A percentile compares a stretch with the other conserved stretches of the same genome.
These are phyloP conservation scores for Caenorhabditis inopinata DNA, from an alignment of 1,140 invertebrate species.

Conservation along the genomic window DNA sequence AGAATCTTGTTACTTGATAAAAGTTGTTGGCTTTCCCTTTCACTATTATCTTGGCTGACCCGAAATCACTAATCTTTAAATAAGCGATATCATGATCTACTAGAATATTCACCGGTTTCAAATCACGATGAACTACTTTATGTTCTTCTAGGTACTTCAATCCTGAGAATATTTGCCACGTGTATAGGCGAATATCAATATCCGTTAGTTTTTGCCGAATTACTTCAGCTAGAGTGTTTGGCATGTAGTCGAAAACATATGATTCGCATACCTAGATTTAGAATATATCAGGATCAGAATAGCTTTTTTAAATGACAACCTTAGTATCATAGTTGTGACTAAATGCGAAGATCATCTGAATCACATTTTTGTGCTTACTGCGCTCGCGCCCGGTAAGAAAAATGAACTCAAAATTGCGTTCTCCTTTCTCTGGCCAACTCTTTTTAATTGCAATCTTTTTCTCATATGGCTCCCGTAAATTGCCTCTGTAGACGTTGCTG, in stretches of 20 bases:
- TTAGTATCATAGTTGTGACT: conserved; percentile 36
- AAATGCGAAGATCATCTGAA: conserved; percentile 56
- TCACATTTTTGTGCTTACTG: conserved; percentile 53
- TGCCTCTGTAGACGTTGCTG: conserved; percentile 52
- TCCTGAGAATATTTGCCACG: conserved; percentile 57
- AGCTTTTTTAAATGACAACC: conserved; percentile 39
- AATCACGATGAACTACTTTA: conserved; percentile 54
- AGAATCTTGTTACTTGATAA: conserved; percentile 57
- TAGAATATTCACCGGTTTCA: conserved; percentile 58
- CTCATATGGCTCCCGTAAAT: background rate
- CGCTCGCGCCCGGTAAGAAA: conserved; percentile 40
- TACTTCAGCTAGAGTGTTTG: conserved; percentile 40
- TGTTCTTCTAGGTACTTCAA: conserved; percentile 48
- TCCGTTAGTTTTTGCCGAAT: conserved; percentile 37
- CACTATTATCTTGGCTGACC: conserved; percentile 52
- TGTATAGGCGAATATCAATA: conserved; percentile 54
- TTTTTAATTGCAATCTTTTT: conserved; percentile 55
- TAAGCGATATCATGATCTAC: conserved; percentile 49
- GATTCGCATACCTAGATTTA: conserved; percentile 54
- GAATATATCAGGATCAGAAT: background rate
- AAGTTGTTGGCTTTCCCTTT: conserved; percentile 37
- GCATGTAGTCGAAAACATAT: conserved; percentile 56
- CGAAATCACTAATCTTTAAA: conserved; percentile 60
- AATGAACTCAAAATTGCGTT: conserved; percentile 51
- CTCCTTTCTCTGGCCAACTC: conserved; percentile 52